phyloP scores from a whole-genome alignment of 2,888 invertebrate genomes.

The Tipula lateralis region DNA sequence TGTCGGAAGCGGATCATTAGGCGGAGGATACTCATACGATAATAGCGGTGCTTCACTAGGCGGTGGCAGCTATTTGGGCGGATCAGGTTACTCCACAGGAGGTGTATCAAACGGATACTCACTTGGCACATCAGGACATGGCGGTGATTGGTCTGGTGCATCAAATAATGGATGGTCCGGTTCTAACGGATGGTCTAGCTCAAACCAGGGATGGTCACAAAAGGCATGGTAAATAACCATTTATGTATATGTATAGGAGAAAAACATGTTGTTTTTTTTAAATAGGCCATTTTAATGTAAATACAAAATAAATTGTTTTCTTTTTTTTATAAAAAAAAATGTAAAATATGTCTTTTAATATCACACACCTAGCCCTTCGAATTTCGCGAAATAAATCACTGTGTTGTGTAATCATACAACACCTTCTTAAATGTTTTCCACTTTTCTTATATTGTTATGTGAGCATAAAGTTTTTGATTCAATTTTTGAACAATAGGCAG shows the following conservation, averaged over 20 bases:
- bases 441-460: not conserved
- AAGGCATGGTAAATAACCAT: not conserved
- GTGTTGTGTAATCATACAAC: not conserved
- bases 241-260: not conserved
- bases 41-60: not conserved
- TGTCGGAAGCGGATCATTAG: not conserved
- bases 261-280: not conserved
- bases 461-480: not conserved
- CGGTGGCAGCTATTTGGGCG: not conserved
- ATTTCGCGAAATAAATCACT: not conserved
- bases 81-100: too few species aligned
- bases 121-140: not conserved
- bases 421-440: not conserved
- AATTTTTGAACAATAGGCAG: not conserved
- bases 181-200: not conserved
- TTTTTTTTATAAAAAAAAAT: not conserved
- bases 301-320: conserved; percentile 2
- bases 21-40: not conserved
- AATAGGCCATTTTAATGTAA: conserved; percentile 25
- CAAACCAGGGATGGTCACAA: not conserved
- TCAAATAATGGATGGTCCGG: not conserved
- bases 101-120: not conserved
- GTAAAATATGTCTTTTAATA: not conserved
- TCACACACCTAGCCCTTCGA: not conserved
- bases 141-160: not conserved